Conservation (phyloP, 2,113 vertebrate genomes). For the Hipposideros armiger region DNA sequence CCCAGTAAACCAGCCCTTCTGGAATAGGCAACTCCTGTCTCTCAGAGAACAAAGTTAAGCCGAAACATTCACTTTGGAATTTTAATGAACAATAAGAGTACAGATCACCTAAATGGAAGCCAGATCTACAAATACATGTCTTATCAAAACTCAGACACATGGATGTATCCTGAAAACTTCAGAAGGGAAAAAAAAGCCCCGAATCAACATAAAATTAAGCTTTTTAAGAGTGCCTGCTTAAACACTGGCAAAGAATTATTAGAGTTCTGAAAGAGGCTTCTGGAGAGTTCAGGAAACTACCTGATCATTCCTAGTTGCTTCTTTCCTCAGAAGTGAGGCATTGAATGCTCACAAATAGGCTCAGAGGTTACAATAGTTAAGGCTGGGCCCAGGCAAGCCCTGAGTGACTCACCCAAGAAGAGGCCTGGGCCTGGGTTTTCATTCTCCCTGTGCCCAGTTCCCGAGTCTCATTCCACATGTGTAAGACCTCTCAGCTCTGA, state of each 20-base stretch:
- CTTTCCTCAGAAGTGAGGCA: not conserved
- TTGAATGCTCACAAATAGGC: not conserved
- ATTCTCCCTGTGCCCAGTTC: no score
- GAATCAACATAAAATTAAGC: not conserved
- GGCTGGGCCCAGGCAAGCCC: not conserved
- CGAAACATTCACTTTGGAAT: slow-evolving; percentile 1
- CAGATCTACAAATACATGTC: not conserved
- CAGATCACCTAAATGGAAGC: not conserved
- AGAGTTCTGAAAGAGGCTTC: not conserved
- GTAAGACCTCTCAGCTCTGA: fast-evolving
- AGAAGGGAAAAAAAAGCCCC: not conserved
- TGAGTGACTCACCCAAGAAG: not conserved
- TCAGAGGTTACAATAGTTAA: not conserved
- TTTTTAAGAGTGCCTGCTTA: not conserved
- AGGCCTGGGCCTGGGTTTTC: not conserved
- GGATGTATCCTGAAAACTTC: not conserved
- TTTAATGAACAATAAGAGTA: not conserved
- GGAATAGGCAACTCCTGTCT: not conserved
- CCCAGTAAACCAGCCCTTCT: not conserved
- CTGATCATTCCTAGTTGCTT: not conserved
- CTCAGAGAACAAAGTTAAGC: not conserved
- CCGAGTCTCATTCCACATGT: not conserved
- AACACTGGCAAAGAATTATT: not conserved
- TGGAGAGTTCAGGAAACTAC: not conserved
- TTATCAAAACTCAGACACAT: not conserved